Percentiles rank a stretch among this genome's conserved stretches.
phyloP scores from a whole-genome alignment of 2,888 invertebrate genomes.

The Catocala sponsa region DNA sequence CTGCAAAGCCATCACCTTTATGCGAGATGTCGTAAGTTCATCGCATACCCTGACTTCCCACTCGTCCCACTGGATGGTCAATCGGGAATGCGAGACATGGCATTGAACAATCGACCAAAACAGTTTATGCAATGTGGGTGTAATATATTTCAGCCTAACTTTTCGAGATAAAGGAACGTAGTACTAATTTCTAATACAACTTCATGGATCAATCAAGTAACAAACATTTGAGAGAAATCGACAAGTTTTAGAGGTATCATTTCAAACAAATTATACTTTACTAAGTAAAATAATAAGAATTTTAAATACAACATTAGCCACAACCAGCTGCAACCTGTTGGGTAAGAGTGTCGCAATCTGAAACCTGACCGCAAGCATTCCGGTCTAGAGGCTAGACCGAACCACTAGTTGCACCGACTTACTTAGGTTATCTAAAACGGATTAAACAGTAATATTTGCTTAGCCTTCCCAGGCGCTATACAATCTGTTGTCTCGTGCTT shows the following conservation, averaged over 20 bases:
- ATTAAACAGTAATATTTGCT: conserved; percentile 42
- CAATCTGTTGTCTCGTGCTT: conserved; percentile 25
- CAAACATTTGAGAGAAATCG: background rate
- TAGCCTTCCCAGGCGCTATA: conserved; percentile 17
- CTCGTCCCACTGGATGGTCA: too few relatives aligned
- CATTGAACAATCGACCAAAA: too few relatives aligned
- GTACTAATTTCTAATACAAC: too few relatives aligned
- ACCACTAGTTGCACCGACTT: conserved; percentile 42
- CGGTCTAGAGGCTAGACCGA: conserved; percentile 29
- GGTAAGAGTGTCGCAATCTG: conserved; percentile 46
- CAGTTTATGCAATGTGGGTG: too few relatives aligned
- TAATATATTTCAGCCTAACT: too few relatives aligned
- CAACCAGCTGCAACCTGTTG: conserved; percentile 41
- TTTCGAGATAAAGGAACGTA: too few relatives aligned
- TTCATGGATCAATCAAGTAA: too few relatives aligned
- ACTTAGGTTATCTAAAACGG: conserved; percentile 36
- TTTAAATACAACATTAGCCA: background rate
- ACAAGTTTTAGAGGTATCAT: background rate
- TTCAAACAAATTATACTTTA: too few relatives aligned
- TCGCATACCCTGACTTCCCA: too few relatives aligned
- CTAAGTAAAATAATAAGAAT: background rate
- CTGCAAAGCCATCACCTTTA: too few relatives aligned
- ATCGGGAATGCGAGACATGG: too few relatives aligned
- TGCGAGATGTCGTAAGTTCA: too few relatives aligned
- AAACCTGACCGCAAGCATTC: conserved; percentile 48